A percentile compares a stretch with the other conserved stretches of the same genome.
Conservation (phyloP, 2,888 invertebrate genomes). For the Ferdinandea cuprea region DNA sequence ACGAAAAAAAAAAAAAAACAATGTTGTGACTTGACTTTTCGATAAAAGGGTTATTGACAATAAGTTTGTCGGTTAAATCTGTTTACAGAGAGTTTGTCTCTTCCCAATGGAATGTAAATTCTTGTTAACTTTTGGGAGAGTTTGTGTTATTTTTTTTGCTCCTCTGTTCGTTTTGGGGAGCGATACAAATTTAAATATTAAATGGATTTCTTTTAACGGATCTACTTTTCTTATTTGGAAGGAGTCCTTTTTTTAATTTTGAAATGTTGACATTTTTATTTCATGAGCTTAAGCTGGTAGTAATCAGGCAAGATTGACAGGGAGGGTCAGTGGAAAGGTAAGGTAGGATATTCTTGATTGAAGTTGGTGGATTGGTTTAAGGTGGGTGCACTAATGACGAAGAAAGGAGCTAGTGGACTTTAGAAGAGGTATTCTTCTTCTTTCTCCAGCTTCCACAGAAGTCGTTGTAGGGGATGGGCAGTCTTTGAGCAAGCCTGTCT, state of each 20-base stretch:
- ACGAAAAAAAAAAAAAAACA: too few relatives aligned
- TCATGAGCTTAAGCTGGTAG: neutral
- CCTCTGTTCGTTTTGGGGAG: neutral
- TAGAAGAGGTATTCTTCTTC: too few relatives aligned
- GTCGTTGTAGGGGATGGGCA: too few relatives aligned
- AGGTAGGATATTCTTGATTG: too few relatives aligned
- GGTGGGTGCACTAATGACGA: too few relatives aligned
- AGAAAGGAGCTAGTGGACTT: too few relatives aligned
- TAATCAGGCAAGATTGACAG: too few relatives aligned
- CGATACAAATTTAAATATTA: conserved; percentile 44
- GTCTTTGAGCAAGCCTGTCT: too few relatives aligned
- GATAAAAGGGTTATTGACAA: conserved; percentile 65
- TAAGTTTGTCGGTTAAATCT: conserved; percentile 59
- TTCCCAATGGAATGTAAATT: conserved; percentile 14
- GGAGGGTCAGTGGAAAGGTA: too few relatives aligned
- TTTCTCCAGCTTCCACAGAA: too few relatives aligned
- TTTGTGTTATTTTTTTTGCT: too few relatives aligned
- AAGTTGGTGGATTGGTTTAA: too few relatives aligned
- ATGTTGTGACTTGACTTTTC: conserved; percentile 32
- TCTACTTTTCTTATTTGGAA: neutral
- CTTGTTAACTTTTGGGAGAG: conserved; percentile 7
- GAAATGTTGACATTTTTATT: neutral
- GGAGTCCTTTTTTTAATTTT: neutral
- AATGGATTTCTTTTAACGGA: conserved; percentile 29
- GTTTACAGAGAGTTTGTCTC: conserved; percentile 16